A percentile compares a stretch with the other conserved stretches of the same genome.
These are phyloP conservation scores for Hemicentrotus pulcherrimus DNA, from an alignment of 35 echinoderm and acorn worm genomes.

Conservation along the genomic window DNA sequence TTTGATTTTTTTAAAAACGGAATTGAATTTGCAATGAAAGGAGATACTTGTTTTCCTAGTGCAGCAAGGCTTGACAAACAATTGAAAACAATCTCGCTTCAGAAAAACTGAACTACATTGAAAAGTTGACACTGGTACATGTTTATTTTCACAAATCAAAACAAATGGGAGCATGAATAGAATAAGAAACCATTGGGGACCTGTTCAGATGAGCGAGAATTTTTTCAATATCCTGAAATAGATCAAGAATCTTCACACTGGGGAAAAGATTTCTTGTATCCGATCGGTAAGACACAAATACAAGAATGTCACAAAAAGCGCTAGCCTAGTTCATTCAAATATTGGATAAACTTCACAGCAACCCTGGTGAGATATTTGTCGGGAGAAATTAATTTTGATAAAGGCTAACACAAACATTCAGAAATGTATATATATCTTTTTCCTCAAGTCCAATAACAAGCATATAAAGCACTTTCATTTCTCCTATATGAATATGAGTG, in stretches of 20 bases:
- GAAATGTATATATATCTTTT: not conserved
- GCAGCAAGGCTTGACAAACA: not conserved
- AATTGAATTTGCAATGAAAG: slow-evolving; percentile 13
- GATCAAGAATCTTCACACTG: too few species aligned
- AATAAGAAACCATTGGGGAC: too few species aligned
- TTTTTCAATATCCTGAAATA: too few species aligned
- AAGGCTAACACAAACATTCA: not conserved
- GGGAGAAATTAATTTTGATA: not conserved
- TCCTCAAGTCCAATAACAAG: not conserved
- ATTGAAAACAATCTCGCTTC: not conserved
- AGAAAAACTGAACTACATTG: not conserved
- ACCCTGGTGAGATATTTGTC: not conserved
- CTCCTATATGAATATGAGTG: not conserved
- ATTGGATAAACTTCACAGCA: not conserved
- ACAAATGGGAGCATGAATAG: too few species aligned
- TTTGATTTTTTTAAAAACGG: not conserved
- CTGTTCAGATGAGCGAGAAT: too few species aligned
- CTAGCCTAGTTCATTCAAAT: too few species aligned
- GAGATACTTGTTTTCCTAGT: not conserved
- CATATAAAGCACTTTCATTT: not conserved
- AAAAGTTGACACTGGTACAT: not conserved
- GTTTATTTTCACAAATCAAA: too few species aligned
- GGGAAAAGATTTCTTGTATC: too few species aligned
- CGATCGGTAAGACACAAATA: too few species aligned
- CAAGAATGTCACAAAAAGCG: too few species aligned